Evolutionary conservation across 2,888 invertebrate species (phyloP).

Genomic region (Drosophila mettleri): DNA sequence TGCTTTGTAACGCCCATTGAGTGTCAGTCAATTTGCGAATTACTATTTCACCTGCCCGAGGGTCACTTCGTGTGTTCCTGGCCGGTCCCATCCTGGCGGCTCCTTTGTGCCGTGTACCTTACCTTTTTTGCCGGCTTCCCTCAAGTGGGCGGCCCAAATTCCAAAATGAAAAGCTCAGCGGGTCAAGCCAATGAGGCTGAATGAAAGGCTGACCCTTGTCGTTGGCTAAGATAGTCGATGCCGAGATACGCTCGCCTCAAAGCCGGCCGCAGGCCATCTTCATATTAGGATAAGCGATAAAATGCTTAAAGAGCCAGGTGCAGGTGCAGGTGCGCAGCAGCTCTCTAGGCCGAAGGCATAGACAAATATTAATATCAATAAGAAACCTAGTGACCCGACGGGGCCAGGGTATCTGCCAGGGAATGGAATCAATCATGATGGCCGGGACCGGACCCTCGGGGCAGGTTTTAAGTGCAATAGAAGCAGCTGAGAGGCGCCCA

Average conservation of each 20-base stretch:
- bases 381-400: neutral
- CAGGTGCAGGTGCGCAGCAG: no score
- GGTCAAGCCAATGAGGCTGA: conserved; percentile 33
- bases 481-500: conserved; percentile 24
- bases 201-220: conserved; percentile 26
- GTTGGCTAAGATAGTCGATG: neutral
- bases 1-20: conserved; percentile 54
- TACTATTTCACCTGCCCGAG: conserved; percentile 68
- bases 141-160: conserved; percentile 27
- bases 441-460: conserved; percentile 47
- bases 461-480: conserved; percentile 31
- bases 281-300: no score
- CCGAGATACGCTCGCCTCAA: conserved; percentile 20
- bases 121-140: conserved; percentile 25
- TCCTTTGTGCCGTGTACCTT: neutral
- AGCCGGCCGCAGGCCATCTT: no score
- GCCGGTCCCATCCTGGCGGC: conserved; percentile 7
- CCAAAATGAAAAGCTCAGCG: conserved; percentile 42
- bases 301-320: no score
- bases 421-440: conserved; percentile 54
- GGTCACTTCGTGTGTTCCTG: conserved; percentile 36
- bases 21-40: conserved; percentile 75
- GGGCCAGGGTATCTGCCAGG: conserved; percentile 24
- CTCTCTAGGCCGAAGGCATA: neutral
- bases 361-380: neutral